Base-by-base conservation (phyloP, 2,797 vertebrate species). In the Mus minutoides region DNA sequence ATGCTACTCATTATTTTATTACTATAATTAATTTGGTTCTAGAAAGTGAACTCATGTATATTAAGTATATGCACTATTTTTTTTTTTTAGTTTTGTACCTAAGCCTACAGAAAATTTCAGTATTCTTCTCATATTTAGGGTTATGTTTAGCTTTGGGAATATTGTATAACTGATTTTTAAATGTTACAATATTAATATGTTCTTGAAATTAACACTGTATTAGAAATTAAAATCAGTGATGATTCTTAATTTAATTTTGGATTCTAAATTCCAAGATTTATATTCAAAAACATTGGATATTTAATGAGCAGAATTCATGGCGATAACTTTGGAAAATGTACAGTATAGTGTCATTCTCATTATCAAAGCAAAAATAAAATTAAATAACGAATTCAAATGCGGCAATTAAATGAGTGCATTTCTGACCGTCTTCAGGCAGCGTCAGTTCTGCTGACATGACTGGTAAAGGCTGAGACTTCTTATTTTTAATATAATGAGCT, bases 101-200 rank as follows among this genome's bases (percentile, higher is more conserved):
- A 89, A 58, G 3, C 29, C 24, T 77, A 10, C 26, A 84, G 16
- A 5, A 94, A 58, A 91, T 77, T n/a, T 88, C 62, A 91, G 43
- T 62, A 7, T 87, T 52, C 9, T 85, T n/a, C 6, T 80, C 94
- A n/a, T 37, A 22, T 9, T 92, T 84, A 95, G n/a, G 40, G 34
- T 60, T 79, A 87, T 73, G 26, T 76, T 89, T 52, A n/a, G 14
- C 43, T 89, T 79, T 75, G 77, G 14, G 1, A 31, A 84, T 34
- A 3, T 37, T 95, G 88, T 75, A 1, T 93, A 24, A 46, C 37
- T 93, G 34, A 43, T 91, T 87, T 94, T 80, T 9, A 92, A 89
- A 56, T 91, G 24, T 4, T 49, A 34, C 62, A 2, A 1, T 49
- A 0, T 64, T 52, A 1, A 4, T 73, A 52, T 85, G 5, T 49